These are phyloP conservation scores for Alectura lathami DNA, from an alignment of 2,113 vertebrate genomes.

Conservation along the genomic window DNA sequence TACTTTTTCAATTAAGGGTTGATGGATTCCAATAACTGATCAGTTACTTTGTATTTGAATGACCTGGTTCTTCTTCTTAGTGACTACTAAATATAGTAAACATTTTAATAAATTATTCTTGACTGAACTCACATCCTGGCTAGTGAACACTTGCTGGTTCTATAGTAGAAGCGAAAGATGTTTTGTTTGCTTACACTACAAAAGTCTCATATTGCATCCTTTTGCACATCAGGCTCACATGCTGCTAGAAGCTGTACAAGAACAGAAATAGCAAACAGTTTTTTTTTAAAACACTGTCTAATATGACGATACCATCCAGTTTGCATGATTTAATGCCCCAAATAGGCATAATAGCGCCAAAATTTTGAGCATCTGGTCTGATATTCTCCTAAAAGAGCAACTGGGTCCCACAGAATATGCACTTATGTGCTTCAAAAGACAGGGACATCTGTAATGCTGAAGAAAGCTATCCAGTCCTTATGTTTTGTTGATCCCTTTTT, in stretches of 20 bases:
- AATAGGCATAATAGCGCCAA: neutral
- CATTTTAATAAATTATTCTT: neutral
- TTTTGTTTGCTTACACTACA: neutral
- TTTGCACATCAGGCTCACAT: neutral
- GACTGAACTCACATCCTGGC: neutral
- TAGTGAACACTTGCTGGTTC: neutral
- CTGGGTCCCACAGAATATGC: fast-evolving
- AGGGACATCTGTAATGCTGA: neutral
- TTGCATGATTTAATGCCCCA: neutral
- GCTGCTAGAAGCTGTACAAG: neutral
- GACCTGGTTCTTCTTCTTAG: neutral
- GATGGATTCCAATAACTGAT: neutral
- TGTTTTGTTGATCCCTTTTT: neutral
- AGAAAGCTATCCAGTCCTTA: neutral
- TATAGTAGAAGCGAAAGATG: neutral
- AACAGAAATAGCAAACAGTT: neutral
- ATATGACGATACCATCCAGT: neutral
- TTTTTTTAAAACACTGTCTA: neutral
- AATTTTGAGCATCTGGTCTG: neutral
- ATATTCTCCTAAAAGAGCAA: neutral
- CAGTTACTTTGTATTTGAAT: neutral
- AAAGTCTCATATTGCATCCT: neutral
- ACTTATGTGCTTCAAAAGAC: neutral
- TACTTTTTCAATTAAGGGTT: neutral
- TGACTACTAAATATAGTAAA: neutral